Evolutionary conservation across 2,888 invertebrate genomes (phyloP), one percentile per base, ranked within the genome.

Genomic region (Onthophagus sagittarius): DNA sequence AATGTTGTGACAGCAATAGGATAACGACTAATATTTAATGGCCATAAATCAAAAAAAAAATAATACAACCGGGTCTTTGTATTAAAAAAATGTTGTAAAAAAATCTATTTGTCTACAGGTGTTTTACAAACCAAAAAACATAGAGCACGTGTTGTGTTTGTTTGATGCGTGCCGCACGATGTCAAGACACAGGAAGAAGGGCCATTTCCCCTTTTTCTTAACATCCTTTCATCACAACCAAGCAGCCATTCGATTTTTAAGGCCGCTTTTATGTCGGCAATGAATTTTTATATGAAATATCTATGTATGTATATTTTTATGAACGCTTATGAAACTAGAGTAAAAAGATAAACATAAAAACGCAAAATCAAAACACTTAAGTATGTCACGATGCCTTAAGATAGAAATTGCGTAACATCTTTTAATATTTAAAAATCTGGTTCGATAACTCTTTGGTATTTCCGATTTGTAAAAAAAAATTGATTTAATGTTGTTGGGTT

Each of bases 331-430:
- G 11, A 53, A 53, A 53, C 7, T 53, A 53, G 11, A 53, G 39
- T 53, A 53, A 7, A 53, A 1, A 53, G 23, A 23, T 23, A 23
- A 23, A 23, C 23, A 53, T 11, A 11, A 53, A 53, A 53, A 9
- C 39, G 39, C 63, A 69, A 72, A 73, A 76, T 76, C 71, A 73
- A 75, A 75, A 77, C 75, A 77, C 76, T 76, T 77, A 74, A 72
- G 73, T 74, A 72, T 72, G 72, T 62, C 65, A 70, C 39, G 72
- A 72, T 72, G 72, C 15, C 65, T 39, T 15, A 53, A 53, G 39
- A 53, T 7, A 53, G 39, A 53, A 53, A 53, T 53, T 53, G 5
- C 11, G 39, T 11, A 53, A 53, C 1, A 53, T 53, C 11, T 53
- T 53, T 11, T 7, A 53, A 9, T 1, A 53, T 53, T 9, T 23